Base-by-base conservation (phyloP, 2,797 vertebrate species). In the Podarcis siculus region DNA sequence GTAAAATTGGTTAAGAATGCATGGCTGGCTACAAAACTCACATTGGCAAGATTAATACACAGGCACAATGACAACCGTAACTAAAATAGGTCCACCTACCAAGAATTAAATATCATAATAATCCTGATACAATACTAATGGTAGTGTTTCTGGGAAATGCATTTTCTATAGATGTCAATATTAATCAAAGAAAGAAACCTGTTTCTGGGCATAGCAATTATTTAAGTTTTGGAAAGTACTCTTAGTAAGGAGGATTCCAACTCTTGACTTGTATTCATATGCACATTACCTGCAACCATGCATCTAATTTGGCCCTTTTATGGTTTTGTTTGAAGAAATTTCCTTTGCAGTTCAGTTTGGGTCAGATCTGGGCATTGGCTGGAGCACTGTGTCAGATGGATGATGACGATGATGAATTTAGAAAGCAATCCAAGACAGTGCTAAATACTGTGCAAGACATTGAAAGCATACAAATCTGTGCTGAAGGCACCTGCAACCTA, bases 61-160 rank as follows among this genome's bases (percentile, higher is more conserved):
- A 8, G 17, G 61, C 35, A 86, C 23, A 9, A 30, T 69, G 66
- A 96, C 32, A 73, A 73, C 35, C 72, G 9, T 73, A 73, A 21
- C 72, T 79, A 95, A 96, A 92, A 88, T 21, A 78, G 73, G 82
- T 93, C 82, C 90, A 94, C 83, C 67, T 73, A 86, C 87, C 37
- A 83, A 71, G 94, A 95, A 94, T 92, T 93, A 95, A 95, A 94
- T 91, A 96, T 80, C 66, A 91, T 72, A 91, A 71, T 88, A 94
- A 96, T 96, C 94, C 91, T n/a, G 37, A 94, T 87, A 83, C 84
- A 49, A 86, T 71, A 82, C 83, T 77, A 82, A 39, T 19, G 75
- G 58, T 42, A 32, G 25, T 92, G 90, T 91, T 89, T 95, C 93
- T 94, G 88, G 89, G 96, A 94, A 94, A 94, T 84, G 39, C 90